Base-by-base conservation (phyloP, 2,113 vertebrate genomes). In the Ceratotherium simum region DNA sequence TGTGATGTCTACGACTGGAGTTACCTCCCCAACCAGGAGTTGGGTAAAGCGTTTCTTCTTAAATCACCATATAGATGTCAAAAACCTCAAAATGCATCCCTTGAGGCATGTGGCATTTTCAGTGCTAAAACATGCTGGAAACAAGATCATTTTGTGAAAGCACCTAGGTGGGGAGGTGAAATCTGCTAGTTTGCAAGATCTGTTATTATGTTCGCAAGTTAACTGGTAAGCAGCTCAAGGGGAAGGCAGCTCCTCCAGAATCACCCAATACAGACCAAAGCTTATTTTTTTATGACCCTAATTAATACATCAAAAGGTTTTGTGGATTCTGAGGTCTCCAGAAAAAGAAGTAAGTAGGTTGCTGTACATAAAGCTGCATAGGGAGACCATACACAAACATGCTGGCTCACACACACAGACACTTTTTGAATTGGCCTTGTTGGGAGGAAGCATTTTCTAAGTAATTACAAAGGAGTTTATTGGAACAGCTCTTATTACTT, bases 31-130 rank as follows among this genome's bases (percentile, higher is more conserved):
- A 18, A 7, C 14, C 31, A 81, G 84, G 54, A 95, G 67, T 78
- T 75, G 92, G 96, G 94, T 95, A 89, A 96, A 91, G 70, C 80
- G 78, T 90, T 94, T 39, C 69, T 96, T 93, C 54, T 92, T 67
- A 92, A 84, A 60, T 72, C 75, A 51, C 42, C 20, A 7, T n/a
- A 7, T 58, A 60, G 51, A 79, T 54, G 16, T 60, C 6, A 75
- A 65, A 88, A 90, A 48, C 16, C 14, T 91, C 78, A 18, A 20
- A 84, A 78, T 33, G 17, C 46, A 11, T 58, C 54, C 36, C 65
- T 42, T n/a, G 39, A 94, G 3, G 70, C 13, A 7, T 36, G 20
- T 73, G 64, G 10, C 17, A 65, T 86, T 96, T 97, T 69, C 36
- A 33, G 70, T 64, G 39, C 33, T 95, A 60, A 95, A 33, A 90